A percentile compares a stretch with the other conserved stretches of the same genome.
Evolutionary conservation across 2,797 vertebrate species (phyloP).

Genomic region (Poeciliopsis gracilis): DNA sequence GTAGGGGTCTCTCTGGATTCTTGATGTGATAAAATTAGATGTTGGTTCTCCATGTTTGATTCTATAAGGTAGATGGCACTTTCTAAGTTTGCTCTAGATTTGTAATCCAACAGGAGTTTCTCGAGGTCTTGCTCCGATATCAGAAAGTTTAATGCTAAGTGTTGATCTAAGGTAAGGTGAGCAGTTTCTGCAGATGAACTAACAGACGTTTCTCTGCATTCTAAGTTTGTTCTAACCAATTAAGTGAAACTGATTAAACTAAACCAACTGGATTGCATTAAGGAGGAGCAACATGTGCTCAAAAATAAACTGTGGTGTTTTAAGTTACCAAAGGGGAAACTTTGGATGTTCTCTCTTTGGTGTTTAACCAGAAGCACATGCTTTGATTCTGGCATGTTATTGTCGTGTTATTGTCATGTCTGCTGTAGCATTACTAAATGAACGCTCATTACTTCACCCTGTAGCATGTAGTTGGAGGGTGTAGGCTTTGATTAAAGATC

Average conservation of each 20-base stretch:
- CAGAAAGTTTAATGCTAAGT: no score
- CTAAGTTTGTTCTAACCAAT: no score
- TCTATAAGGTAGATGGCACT: no score
- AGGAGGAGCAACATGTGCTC: neutral
- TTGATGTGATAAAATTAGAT: no score
- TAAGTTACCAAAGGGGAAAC: neutral
- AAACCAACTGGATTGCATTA: neutral
- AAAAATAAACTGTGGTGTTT: neutral
- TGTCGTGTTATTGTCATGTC: neutral
- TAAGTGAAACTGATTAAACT: neutral
- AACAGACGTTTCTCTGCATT: no score
- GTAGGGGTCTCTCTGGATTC: no score
- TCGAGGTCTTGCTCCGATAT: no score
- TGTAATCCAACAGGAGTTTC: no score
- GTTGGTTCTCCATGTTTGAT: no score
- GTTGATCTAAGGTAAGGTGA: no score
- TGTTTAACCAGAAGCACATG: neutral
- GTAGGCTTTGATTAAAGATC: conserved; percentile 23
- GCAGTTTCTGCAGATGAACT: no score
- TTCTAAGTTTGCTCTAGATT: no score
- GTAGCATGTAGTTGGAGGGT: neutral
- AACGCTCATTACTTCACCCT: neutral
- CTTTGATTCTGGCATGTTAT: neutral
- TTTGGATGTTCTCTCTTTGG: neutral
- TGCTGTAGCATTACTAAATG: neutral